Conservation (phyloP, 2,888 invertebrate genomes). For the Drosophila borborema region DNA sequence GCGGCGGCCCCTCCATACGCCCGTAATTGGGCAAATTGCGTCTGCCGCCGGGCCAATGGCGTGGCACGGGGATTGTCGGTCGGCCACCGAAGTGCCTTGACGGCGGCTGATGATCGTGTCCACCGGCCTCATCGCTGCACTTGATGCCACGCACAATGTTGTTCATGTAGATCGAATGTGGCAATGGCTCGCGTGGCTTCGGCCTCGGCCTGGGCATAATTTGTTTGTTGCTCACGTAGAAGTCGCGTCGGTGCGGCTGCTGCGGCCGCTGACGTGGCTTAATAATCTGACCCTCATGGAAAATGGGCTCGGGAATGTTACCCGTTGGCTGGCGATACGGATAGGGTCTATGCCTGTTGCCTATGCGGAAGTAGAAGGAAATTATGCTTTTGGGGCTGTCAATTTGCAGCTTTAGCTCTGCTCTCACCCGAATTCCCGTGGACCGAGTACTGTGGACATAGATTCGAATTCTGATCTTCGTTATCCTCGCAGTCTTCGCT, state of each 20-base stretch:
- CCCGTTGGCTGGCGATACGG: conserved; percentile 63
- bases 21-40: neutral
- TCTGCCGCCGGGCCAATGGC: conserved; percentile 27
- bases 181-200: conserved; percentile 50
- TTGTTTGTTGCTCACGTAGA: conserved; percentile 65
- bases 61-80: conserved; percentile 5
- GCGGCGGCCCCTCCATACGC: neutral
- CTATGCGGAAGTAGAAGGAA: conserved; percentile 6
- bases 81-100: conserved; percentile 15
- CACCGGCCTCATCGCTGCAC: conserved; percentile 57
- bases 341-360: conserved; percentile 9
- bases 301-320: conserved; percentile 69
- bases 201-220: conserved; percentile 64
- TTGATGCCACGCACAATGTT: conserved; percentile 67
- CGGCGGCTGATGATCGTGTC: neutral
- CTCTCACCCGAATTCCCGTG: conserved; percentile 36
- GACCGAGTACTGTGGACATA: conserved; percentile 62
- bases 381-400: too few relatives aligned
- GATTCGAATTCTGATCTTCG: conserved; percentile 61
- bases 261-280: conserved; percentile 57
- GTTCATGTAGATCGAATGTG: conserved; percentile 70
- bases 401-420: neutral
- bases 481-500: conserved; percentile 39
- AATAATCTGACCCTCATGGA: conserved; percentile 63
- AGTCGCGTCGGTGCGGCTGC: conserved; percentile 48